phyloP scores from a whole-genome alignment of 2,113 vertebrate species.

The Phasianus colchicus region DNA sequence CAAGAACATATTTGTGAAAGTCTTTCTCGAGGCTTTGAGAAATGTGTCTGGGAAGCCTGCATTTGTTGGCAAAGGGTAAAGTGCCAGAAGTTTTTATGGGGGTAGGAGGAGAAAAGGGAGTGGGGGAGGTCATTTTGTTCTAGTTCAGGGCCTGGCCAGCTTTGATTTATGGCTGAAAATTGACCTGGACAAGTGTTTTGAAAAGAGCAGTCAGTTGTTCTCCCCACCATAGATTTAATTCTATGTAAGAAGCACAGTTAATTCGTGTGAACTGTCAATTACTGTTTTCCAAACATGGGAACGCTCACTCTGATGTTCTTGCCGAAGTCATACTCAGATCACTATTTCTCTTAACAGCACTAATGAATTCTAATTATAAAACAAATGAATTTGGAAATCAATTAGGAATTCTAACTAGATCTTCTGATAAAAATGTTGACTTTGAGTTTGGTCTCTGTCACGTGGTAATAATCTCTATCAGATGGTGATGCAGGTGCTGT shows the following conservation, averaged over 20 bases:
- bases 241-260: background rate
- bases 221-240: background rate
- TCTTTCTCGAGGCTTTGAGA: background rate
- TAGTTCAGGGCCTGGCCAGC: background rate
- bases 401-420: background rate
- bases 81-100: background rate
- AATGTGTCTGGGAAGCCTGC: background rate
- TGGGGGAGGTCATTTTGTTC: background rate
- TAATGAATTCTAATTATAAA: background rate
- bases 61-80: background rate
- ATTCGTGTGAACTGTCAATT: background rate
- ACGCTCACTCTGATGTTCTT: background rate
- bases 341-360: background rate
- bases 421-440: background rate
- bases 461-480: background rate
- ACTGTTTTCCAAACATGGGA: background rate
- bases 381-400: background rate
- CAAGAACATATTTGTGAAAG: background rate
- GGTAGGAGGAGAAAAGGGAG: background rate
- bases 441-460: background rate
- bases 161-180: conserved; percentile 9
- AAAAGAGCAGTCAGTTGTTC: background rate
- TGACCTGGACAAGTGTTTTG: background rate
- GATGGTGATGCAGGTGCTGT: background rate
- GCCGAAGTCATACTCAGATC: background rate